phyloP scores from a whole-genome alignment of 1,140 invertebrate species.

The Argopecten irradians region DNA sequence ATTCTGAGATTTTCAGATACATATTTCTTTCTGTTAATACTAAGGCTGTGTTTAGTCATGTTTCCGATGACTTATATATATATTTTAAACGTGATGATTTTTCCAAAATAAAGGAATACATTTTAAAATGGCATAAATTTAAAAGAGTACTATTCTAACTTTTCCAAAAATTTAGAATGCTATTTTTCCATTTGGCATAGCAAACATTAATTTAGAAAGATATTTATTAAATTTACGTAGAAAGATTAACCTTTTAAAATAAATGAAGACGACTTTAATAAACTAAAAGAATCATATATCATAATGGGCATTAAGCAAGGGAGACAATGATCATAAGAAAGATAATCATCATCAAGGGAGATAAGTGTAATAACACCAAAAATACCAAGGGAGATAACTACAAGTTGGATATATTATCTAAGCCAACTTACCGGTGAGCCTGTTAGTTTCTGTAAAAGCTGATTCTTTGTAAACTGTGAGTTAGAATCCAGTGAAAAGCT shows the following conservation, averaged over 20 bases:
- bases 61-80: neutral
- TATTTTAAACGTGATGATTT: neutral
- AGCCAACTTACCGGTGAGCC: conserved; percentile 38
- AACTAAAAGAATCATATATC: too few relatives aligned
- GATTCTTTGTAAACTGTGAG: conserved; percentile 42
- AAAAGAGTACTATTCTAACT: too few relatives aligned
- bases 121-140: too few relatives aligned
- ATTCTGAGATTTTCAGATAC: neutral
- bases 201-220: too few relatives aligned
- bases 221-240: too few relatives aligned
- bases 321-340: too few relatives aligned
- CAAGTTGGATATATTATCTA: neutral
- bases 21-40: neutral
- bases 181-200: too few relatives aligned
- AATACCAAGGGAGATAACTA: neutral
- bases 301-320: too few relatives aligned
- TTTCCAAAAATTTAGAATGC: too few relatives aligned
- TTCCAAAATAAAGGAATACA: neutral
- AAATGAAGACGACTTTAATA: too few relatives aligned
- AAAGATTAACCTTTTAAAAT: too few relatives aligned
- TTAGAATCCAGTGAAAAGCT: conserved; percentile 16
- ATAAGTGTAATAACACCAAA: neutral
- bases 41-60: neutral
- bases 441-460: conserved; percentile 46
- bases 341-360: neutral